Evolutionary conservation across 2,888 invertebrate species (phyloP), one percentile per base, ranked within the genome.

Genomic region (Junonia oenone): DNA sequence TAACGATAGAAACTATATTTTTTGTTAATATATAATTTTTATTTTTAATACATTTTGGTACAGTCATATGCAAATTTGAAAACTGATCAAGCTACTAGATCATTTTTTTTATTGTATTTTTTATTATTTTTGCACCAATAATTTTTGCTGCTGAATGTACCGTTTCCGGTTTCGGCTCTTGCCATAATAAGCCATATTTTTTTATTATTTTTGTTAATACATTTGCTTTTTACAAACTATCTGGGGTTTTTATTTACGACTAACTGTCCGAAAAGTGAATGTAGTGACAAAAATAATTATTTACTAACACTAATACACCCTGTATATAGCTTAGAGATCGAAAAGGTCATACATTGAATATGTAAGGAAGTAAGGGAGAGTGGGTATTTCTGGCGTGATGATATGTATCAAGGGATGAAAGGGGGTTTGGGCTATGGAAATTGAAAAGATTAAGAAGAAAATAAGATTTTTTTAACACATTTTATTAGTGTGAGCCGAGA

Each of bases 231-330:
- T 66, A 72, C 54, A 64, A 73, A 65, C 4, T 22, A 64, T 63
- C 66, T 61, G 70, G 69, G 69, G 64, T 67, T 88, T 90, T 91
- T 90, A 89, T 90, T 91, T 90, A 62, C 68, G 75, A 91, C 91
- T 91, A 91, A 91, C 91, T 81, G 84, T 87, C 84, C 69, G 63
- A 26, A 13, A 89, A 87, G 87, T 89, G 68, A 88, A 90, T 88
- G 89, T 90, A 83, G 79, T 81, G 72, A 69, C 87, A 83, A 82
- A 83, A 80, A 76, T 85, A 78, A 79, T 75, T 51, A 19, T 14
- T 38, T 19, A 57, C 51, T 45, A 51, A 55, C 60, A 64, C 51
- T 63, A 63, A 65, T 56, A 59, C 31, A 47, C 48, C 35, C 14
- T 29, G 31, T 38, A 46, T 46, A 40, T 40, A 40, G 19, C 38